Evolutionary conservation across 2,888 invertebrate species (phyloP).

Genomic region (Oscheius sp.): DNA sequence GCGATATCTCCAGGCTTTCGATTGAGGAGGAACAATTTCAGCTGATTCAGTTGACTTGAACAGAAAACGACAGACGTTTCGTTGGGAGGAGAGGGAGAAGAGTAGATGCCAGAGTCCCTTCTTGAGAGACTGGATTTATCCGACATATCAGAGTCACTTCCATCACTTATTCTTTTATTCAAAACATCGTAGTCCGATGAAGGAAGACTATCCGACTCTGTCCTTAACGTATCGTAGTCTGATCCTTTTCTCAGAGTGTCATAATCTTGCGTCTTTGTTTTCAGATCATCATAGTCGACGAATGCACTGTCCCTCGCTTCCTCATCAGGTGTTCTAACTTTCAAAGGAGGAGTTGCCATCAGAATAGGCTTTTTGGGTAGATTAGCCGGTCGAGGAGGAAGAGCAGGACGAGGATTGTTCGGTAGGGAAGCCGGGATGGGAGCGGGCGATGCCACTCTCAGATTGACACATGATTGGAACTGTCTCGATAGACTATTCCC

Average conservation of each 20-base stretch:
- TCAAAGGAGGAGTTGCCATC: neutral
- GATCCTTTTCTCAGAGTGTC: neutral
- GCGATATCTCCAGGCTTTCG: conserved; percentile 17
- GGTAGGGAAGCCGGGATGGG: neutral
- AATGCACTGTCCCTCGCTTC: conserved; percentile 28
- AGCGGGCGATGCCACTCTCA: conserved; percentile 21
- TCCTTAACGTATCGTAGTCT: neutral
- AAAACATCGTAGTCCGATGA: neutral
- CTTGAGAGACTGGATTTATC: neutral
- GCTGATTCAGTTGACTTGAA: conserved; percentile 19
- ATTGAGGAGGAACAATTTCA: conserved; percentile 20
- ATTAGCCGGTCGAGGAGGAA: conserved; percentile 26
- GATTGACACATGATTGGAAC: conserved; percentile 28
- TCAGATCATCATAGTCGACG: conserved; percentile 23
- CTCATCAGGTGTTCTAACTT: conserved; percentile 10
- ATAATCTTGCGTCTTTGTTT: conserved; percentile 3
- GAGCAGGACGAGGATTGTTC: conserved; percentile 11
- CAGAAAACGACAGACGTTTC: conserved; percentile 20
- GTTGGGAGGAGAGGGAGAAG: conserved; percentile 31
- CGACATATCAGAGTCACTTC: conserved; percentile 20
- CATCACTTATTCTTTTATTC: conserved; percentile 21
- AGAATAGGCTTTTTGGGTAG: conserved; percentile 11
- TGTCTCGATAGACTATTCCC: conserved; percentile 4
- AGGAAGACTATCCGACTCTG: neutral
- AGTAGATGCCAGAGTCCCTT: conserved; percentile 24